Percentiles rank a stretch among this genome's conserved stretches.
Conservation (phyloP, 2,113 vertebrate species). For the Corythaeola cristata region DNA sequence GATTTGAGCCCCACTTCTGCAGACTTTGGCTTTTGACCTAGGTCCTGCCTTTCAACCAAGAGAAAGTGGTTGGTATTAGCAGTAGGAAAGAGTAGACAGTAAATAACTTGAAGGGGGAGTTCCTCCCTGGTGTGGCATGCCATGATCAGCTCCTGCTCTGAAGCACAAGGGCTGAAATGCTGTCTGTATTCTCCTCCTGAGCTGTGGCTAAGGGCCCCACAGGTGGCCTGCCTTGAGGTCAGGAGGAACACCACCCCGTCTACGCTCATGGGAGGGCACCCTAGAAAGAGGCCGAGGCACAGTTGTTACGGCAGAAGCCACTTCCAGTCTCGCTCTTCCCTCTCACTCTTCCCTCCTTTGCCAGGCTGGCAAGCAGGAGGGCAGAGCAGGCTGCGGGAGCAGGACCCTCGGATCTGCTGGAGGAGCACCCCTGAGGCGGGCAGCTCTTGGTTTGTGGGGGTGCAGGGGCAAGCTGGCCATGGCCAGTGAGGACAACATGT, state of each 20-base stretch:
- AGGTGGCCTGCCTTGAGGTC: background rate
- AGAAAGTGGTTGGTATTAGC: background rate
- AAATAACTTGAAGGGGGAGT: background rate
- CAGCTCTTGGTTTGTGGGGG: background rate
- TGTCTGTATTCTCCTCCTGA: background rate
- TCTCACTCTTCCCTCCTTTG: background rate
- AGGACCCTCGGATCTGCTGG: background rate
- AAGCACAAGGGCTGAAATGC: background rate
- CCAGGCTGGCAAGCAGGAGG: background rate
- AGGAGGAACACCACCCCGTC: background rate
- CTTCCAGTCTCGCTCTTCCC: background rate
- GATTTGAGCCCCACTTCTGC: background rate
- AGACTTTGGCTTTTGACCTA: background rate
- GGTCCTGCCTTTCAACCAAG: background rate
- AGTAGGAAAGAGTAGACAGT: background rate
- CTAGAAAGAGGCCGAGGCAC: background rate
- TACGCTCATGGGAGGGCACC: background rate
- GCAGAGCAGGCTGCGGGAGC: background rate
- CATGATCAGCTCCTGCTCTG: background rate
- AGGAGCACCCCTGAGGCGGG: background rate
- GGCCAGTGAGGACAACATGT: background rate
- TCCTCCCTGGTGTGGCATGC: background rate
- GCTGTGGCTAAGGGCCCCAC: background rate
- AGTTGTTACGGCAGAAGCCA: background rate
- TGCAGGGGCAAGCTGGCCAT: background rate